Percentiles rank a stretch among this genome's conserved stretches.
Evolutionary conservation across 2,113 vertebrate species (phyloP).

Genomic region (Pogona vitticeps): DNA sequence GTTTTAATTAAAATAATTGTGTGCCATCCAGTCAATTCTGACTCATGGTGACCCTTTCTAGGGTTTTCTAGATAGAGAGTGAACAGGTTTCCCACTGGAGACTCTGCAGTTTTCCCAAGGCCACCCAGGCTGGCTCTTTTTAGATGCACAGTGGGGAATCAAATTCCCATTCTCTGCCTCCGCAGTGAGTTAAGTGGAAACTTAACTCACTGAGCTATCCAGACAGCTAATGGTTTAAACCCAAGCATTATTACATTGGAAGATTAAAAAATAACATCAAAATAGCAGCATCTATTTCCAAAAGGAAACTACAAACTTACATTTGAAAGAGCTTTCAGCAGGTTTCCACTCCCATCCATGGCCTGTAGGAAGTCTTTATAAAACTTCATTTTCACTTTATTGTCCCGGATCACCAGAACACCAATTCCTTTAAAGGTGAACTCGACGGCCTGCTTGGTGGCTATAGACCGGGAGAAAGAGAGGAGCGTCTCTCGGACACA

Average conservation of each 20-base stretch:
- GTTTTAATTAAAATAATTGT: too few relatives aligned
- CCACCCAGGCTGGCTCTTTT: too few relatives aligned
- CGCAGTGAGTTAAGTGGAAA: too few relatives aligned
- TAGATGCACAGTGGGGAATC: too few relatives aligned
- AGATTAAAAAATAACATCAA: background rate
- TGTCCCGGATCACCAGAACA: conserved; percentile 74
- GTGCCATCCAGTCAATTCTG: too few relatives aligned
- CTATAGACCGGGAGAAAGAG: conserved; percentile 74
- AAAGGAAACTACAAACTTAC: conserved; percentile 61
- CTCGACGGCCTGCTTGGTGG: conserved; percentile 66
- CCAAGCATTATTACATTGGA: background rate
- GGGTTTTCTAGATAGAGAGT: too few relatives aligned
- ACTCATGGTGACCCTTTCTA: too few relatives aligned
- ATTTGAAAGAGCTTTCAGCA: conserved; percentile 70
- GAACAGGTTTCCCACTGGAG: too few relatives aligned
- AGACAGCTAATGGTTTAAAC: too few relatives aligned
- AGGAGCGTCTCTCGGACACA: conserved; percentile 78
- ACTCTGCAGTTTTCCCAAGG: too few relatives aligned
- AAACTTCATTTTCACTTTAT: conserved; percentile 84
- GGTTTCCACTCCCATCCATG: conserved; percentile 71
- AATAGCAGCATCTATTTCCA: background rate
- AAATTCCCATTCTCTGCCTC: too few relatives aligned
- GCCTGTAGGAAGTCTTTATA: conserved; percentile 76
- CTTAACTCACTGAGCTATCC: too few relatives aligned
- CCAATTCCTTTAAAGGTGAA: conserved; percentile 79